Evolutionary conservation across 2,888 invertebrate species (phyloP).

Genomic region (Nymphalis urticae): DNA sequence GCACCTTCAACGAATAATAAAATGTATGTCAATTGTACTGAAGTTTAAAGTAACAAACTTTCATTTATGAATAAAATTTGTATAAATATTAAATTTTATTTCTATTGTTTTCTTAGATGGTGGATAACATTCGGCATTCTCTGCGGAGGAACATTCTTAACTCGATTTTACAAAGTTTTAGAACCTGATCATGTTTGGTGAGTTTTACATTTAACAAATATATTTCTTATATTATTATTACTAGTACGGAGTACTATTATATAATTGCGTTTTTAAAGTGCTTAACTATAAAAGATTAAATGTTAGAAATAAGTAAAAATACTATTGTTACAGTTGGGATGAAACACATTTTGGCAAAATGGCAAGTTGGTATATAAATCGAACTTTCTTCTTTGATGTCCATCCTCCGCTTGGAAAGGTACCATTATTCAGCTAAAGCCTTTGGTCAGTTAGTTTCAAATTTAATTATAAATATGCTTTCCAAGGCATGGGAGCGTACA

Average conservation of each 20-base stretch:
- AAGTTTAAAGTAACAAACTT: not conserved
- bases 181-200: conserved; percentile 98
- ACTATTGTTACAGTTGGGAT: conserved; percentile 89
- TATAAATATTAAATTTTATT: too few relatives aligned
- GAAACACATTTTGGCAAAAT: conserved; percentile 99
- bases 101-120: conserved; percentile 61
- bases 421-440: conserved; percentile 41
- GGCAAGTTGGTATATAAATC: conserved; percentile 98
- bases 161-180: conserved; percentile 93
- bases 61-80: not conserved
- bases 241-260: not conserved
- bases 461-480: too few relatives aligned
- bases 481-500: too few relatives aligned
- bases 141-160: conserved; percentile 85
- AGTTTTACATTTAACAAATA: conserved; percentile 47
- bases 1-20: conserved; percentile 13
- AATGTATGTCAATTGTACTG: conserved; percentile 9
- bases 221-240: not conserved
- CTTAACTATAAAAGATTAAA: not conserved
- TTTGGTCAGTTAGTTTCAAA: too few relatives aligned
- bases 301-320: not conserved
- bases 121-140: conserved; percentile 85
- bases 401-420: conserved; percentile 99
- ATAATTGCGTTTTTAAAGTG: too few relatives aligned
- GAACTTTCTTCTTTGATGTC: conserved; percentile 98